Base-by-base conservation (phyloP, 1,140 invertebrate species). In the Rhizoglyphus robini region DNA sequence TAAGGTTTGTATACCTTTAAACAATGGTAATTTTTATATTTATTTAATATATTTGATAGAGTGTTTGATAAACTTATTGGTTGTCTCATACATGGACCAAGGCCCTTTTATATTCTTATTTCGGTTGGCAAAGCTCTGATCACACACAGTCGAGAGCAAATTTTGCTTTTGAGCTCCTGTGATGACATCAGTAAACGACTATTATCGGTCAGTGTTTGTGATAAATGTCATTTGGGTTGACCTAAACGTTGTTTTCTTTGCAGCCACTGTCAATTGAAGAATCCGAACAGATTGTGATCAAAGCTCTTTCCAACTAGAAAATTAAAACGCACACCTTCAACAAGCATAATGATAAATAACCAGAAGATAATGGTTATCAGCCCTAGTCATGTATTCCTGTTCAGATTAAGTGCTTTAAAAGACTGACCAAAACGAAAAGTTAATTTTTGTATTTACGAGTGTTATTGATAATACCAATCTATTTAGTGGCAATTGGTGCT, bases 11-110 rank as follows among this genome's bases (percentile, higher is more conserved):
- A 5, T 2, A 60, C 32, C 36, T 13, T 13, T 31, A 18, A 25
- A 49, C 30, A 31, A 65, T 32, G 25, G n/a, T n/a, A n/a, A 64
- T 31, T 65, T 31, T 59, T 30, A 66, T 30, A 15, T 2, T 4
- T 49, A 15, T 46, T 3, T 20, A 29, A 3, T 49, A 3, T 5
- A 27, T 20, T 63, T 4, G n/a, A 18, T 32, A 65, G 64, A 64
- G 30, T 65, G 18, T 65, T 57, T 29, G 64, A 65, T 32, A 65
- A 62, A 47, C 23, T 65, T 15, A 62, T 65, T 36, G 64, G 51
- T 27, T 31, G 25, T 4, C 20, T 60, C 5, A 27, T 59, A 1
- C n/a, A 51, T 48, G 63, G 63, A 31, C 25, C 27, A 3, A 8
- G 63, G 41, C 63, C 47, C 13, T 64, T 64, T 49, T 30, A 31